A percentile compares a stretch with the other conserved stretches of the same genome.
These are phyloP conservation scores for Phasia obesa DNA, from an alignment of 2,888 invertebrate genomes.

Conservation along the genomic window DNA sequence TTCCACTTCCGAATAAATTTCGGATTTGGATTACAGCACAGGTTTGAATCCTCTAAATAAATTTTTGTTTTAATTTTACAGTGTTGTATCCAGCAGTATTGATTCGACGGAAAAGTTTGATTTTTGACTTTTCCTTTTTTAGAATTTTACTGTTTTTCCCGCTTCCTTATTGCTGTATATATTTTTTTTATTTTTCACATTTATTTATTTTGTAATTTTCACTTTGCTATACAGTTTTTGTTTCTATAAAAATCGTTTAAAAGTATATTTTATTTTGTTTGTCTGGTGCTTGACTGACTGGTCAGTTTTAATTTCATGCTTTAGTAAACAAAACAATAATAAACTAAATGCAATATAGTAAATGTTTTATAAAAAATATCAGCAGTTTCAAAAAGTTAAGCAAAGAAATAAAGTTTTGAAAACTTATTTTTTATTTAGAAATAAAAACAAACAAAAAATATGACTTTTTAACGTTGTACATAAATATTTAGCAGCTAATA, in stretches of 20 bases:
- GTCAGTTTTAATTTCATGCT: constrained; percentile 68
- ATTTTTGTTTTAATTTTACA: too few species aligned
- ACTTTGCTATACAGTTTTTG: not conserved
- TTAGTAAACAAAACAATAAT: constrained; percentile 62
- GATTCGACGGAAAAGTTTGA: too few species aligned
- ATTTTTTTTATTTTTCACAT: constrained; percentile 1
- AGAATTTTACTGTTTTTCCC: constrained; percentile 9
- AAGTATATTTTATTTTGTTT: constrained; percentile 27
- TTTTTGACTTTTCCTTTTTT: constrained; percentile 10
- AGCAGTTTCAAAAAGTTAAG: not conserved
- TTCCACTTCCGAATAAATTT: too few species aligned
- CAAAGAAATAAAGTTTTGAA: not conserved
- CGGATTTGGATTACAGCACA: too few species aligned
- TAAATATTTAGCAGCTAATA: not conserved
- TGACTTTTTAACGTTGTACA: too few species aligned
- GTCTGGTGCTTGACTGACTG: constrained; percentile 49
- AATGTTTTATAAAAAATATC: not conserved
- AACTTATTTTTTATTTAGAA: not conserved
- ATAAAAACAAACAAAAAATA: not conserved
- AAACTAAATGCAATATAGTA: constrained; percentile 49
- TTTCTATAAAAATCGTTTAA: constrained; percentile 18
- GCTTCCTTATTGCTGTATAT: not conserved
- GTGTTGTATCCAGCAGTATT: constrained; percentile 2
- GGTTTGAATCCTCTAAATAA: too few species aligned
- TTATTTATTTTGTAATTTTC: constrained; percentile 13